Base-by-base conservation (phyloP, 2,797 vertebrate species). In the Mormyrus proboscirostris region DNA sequence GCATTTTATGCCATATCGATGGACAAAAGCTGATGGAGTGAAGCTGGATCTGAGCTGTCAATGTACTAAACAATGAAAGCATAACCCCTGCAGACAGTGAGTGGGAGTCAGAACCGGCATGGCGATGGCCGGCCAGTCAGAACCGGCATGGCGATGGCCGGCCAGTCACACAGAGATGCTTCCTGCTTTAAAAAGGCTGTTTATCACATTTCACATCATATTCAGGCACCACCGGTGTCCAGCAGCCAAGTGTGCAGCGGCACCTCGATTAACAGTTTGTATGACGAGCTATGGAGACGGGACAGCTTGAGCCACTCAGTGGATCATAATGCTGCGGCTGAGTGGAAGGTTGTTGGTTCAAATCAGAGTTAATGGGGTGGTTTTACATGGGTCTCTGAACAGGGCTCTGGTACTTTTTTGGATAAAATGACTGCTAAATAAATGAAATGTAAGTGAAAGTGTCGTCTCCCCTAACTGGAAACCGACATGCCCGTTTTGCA, bases 11-110 rank as follows among this genome's bases (percentile, higher is more conserved):
- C 76, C 86, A 16, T 76, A 88, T 83, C n/a, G 51, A 91, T 73
- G 88, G 59, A 89, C 90, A 88, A 88, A 57, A 83, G 88, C 59
- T 90, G 73, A 88, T 88, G 87, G 89, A 59, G 12, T 73, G 29
- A 73, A 73, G 57, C 87, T 79, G 73, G 9, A 22, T 25, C 19
- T 4, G 49, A 84, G 57, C 65, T 16, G 44, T 19, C 3, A 41
- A 44, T n/a, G 41, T 7, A 44, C 73, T 19, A 44, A 79, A 79
- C 33, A 79, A 19, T 0, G 7, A 41, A 41, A 79, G 73, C 5
- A 44, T 44, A n/a, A 44, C 38, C 38, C 38, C 38, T 73, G 29
- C 12, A 73, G 29, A 73, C 29, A 73, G 25, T 14, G 25, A 38
- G 29, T 38, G 29, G 29, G 29, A 73, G 16, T 38, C 25, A 38